Conservation (phyloP, 2,797 vertebrate genomes). For the Trachurus trachurus region DNA sequence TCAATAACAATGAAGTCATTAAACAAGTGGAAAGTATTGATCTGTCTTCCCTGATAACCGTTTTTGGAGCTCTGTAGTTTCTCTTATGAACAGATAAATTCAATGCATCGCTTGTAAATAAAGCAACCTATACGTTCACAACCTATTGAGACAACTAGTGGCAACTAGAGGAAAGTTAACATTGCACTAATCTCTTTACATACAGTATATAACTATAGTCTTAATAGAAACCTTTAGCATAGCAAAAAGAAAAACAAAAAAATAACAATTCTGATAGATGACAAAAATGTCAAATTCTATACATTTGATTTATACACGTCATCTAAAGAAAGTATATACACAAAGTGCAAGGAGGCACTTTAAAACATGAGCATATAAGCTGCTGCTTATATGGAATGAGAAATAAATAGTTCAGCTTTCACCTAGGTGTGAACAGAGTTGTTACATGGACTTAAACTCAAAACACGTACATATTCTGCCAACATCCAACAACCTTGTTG, state of each 20-base stretch:
- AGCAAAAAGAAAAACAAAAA: slow-evolving; percentile 48
- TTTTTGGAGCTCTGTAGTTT: slow-evolving; percentile 5
- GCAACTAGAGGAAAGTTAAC: slow-evolving; percentile 19
- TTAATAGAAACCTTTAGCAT: slow-evolving; percentile 73
- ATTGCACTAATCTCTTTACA: slow-evolving; percentile 55
- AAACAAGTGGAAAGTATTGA: slow-evolving; percentile 44
- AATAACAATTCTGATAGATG: slow-evolving; percentile 58
- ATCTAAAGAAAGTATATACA: slow-evolving; percentile 87
- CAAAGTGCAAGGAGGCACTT: slow-evolving; percentile 95
- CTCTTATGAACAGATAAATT: slow-evolving; percentile 39
- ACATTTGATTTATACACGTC: slow-evolving; percentile 84
- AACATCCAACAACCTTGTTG: slow-evolving; percentile 65
- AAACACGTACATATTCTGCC: slow-evolving; percentile 75
- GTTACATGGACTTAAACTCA: slow-evolving; percentile 62
- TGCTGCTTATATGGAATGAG: slow-evolving; percentile 76
- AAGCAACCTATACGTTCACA: slow-evolving; percentile 47
- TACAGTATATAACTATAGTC: slow-evolving; percentile 26
- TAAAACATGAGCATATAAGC: slow-evolving; percentile 89
- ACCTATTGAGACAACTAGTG: slow-evolving; percentile 51
- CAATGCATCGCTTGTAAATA: slow-evolving; percentile 24
- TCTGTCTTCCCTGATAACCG: slow-evolving; percentile 9
- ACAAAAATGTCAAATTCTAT: slow-evolving; percentile 76
- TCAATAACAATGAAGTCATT: slow-evolving; percentile 34
- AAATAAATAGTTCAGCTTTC: slow-evolving; percentile 77
- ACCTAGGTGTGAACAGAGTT: slow-evolving; percentile 68